These are phyloP conservation scores for Nestor notabilis DNA, from an alignment of 2,113 vertebrate genomes.

Conservation along the genomic window DNA sequence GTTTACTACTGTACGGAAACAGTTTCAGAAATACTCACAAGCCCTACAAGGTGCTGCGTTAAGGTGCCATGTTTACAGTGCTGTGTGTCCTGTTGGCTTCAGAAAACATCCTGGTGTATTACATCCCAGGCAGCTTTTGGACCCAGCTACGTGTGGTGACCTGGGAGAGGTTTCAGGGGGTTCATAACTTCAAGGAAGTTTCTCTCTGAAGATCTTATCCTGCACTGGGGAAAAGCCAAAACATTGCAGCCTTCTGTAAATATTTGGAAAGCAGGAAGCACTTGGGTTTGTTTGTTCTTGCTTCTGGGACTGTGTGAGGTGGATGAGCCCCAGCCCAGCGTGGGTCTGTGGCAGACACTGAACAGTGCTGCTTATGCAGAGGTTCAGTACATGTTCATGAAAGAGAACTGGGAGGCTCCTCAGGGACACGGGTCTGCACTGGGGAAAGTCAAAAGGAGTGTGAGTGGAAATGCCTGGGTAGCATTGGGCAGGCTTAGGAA, in stretches of 20 bases:
- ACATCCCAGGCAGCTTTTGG: neutral
- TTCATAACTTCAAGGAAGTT: neutral
- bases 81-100: neutral
- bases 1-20: neutral
- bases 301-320: neutral
- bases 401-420: neutral
- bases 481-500: neutral
- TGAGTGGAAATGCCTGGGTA: neutral
- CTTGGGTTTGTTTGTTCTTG: neutral
- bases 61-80: neutral
- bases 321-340: neutral
- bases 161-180: neutral
- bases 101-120: neutral
- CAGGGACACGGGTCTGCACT: neutral
- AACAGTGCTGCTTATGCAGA: neutral
- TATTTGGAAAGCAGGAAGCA: neutral
- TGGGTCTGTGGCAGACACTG: rapidly evolving
- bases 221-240: neutral
- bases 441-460: neutral
- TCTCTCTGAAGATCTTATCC: neutral
- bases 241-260: neutral
- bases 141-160: neutral
- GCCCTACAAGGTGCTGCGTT: neutral
- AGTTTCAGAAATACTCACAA: neutral
- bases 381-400: rapidly evolving